Evolutionary conservation across 2,113 vertebrate species (phyloP), one percentile per base, ranked within the genome.

Genomic region (Nothocercus julius): DNA sequence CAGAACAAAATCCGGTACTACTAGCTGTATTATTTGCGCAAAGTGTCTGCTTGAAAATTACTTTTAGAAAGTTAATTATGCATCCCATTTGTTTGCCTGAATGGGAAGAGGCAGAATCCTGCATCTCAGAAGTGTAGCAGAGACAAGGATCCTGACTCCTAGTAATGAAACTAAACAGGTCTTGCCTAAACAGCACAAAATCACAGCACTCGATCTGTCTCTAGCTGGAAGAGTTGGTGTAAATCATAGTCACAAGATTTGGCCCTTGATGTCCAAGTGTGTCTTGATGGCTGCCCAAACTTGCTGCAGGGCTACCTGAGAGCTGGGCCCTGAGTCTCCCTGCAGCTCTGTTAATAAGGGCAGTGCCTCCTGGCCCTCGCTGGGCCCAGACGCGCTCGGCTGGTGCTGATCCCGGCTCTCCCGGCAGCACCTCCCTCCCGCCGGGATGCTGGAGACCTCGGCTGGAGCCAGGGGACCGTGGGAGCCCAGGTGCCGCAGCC

Each of bases 81-180:
- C 25, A 3, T 64, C 54, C 90, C 15, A 95, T 95, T 97, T 96
- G 93, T 95, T 96, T 96, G 85, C 94, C 90, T 96, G 87, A 93
- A 95, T 2, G 79, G 64, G 76, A 88, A 92, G 85, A 90, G 53
- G 76, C 68, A 92, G 73, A 74, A 92, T 51, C 63, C 82, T 78
- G 68, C 32, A 61, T 88, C 85, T 95, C 53, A 10, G 53, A 74
- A 73, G 53, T 1, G 22, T 10, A 74, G 61, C 76, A 44, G 34
- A 90, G 82, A 63, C 85, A 74, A 58, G 56, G 72, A 45, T 68
- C 38, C 74, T 34, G 24, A 66, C 66, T n/a, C 62, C 36, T 0
- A 58, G 83, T 86, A 93, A 32, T 69, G 40, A 66, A 88, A 84
- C 18, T 19, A 38, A 59, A 47, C 8, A 30, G 28, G 44, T 22